A percentile compares a stretch with the other conserved stretches of the same genome.
These are phyloP conservation scores for Synergus japonicus DNA, from an alignment of 2,888 invertebrate genomes.

Conservation along the genomic window DNA sequence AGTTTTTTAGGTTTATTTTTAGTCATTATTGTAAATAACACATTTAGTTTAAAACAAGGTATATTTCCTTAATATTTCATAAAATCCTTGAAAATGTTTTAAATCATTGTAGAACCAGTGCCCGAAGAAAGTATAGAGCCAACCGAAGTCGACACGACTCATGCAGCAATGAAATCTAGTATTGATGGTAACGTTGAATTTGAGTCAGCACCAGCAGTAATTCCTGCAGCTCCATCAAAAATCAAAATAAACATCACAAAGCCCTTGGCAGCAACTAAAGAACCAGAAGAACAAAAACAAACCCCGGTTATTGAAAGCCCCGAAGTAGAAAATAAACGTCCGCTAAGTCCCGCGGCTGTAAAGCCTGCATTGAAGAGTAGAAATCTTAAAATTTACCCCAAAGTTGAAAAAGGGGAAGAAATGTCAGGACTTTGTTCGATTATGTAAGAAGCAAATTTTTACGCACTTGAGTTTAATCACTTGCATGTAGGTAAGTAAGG, in stretches of 20 bases:
- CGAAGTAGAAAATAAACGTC: constrained; percentile 73
- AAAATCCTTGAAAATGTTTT: too few relatives aligned
- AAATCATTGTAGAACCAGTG: constrained; percentile 21
- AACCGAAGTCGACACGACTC: constrained; percentile 78
- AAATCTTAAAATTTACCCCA: constrained; percentile 85
- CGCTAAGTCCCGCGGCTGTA: constrained; percentile 73
- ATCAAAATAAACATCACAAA: constrained; percentile 92
- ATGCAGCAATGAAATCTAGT: constrained; percentile 81
- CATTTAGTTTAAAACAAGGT: too few relatives aligned
- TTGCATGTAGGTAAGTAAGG: constrained; percentile 3
- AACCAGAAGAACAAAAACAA: constrained; percentile 69
- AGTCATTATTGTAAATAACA: neutral
- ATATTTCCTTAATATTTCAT: too few relatives aligned
- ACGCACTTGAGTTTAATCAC: neutral
- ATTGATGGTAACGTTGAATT: constrained; percentile 89
- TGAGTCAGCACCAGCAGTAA: constrained; percentile 78
- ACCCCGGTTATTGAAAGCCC: constrained; percentile 71
- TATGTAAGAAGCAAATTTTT: constrained; percentile 80
- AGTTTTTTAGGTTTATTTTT: neutral
- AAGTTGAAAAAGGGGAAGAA: constrained; percentile 86
- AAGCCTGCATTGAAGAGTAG: constrained; percentile 85
- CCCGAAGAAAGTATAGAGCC: constrained; percentile 32
- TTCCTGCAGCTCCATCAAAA: constrained; percentile 76
- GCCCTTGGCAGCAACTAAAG: constrained; percentile 77
- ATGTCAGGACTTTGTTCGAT: constrained; percentile 92